Evolutionary conservation across 2,113 vertebrate species (phyloP), one percentile per base, ranked within the genome.

Genomic region (Phylloscopus trochilus): DNA sequence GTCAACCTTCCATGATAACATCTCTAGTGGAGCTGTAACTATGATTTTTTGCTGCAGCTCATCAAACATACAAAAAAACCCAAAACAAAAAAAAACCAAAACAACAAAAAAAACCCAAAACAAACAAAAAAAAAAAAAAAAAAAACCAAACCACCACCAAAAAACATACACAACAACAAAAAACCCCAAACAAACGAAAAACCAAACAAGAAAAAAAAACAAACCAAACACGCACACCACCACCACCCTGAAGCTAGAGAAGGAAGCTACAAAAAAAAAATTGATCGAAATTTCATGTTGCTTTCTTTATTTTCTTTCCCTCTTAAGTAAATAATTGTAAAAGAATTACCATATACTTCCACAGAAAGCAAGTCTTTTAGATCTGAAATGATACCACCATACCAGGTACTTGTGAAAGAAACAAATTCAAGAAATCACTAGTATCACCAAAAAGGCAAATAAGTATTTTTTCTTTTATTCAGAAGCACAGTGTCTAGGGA

Each of bases 261-360:
- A 75, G 9, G 9, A 89, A 33, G 8, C 4, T 28, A 35, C 1
- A 0, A 26, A 51, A 0, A 26, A 51, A 58, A 87, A 80, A 27
- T 39, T 51, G 62, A 51, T 5, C 2, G 75, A 60, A 51, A 67
- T 43, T 52, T 47, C 9, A 43, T 69, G 59, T 91, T 53, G 2
- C 5, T 64, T 21, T 41, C 2, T 15, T 28, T 11, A 30, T 6
- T 41, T 27, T 30, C 37, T 2, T 2, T 1, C 2, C 1, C 1
- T 3, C 4, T 1, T 3, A 74, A 66, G 4, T 58, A 85, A 87
- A 46, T 51, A 85, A 62, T 52, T 75, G 6, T 55, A 33, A 55
- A 90, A 52, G 0, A 83, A 52, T 47, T 12, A 24, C 10, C 51
- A 23, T 30, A n/a, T 69, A 31, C 10, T 87, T 78, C 39, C n/a